phyloP scores from a whole-genome alignment of 2,797 vertebrate species.

The Characodon lateralis region DNA sequence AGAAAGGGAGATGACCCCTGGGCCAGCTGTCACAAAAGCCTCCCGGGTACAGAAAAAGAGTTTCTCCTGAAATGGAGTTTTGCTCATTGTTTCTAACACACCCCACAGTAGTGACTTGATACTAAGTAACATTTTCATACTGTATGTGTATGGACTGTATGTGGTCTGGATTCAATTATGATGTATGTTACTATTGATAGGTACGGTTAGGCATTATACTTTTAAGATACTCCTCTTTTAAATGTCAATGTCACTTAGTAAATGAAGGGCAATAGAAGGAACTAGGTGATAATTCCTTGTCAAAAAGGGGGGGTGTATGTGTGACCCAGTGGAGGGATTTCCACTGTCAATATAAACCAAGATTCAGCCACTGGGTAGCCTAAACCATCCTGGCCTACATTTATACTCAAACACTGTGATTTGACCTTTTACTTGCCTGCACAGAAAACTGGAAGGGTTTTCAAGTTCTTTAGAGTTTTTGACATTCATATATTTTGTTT shows the following conservation, averaged over 20 bases:
- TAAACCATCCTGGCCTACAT: slow-evolving; percentile 23
- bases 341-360: slow-evolving; percentile 14
- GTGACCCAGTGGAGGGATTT: background rate
- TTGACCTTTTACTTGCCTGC: slow-evolving; percentile 19
- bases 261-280: slow-evolving; percentile 74
- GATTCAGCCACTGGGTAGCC: slow-evolving; percentile 10
- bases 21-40: slow-evolving; percentile 74
- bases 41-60: slow-evolving; percentile 27
- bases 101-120: slow-evolving; percentile 38
- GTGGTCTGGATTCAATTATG: slow-evolving; percentile 28
- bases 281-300: slow-evolving; percentile 34
- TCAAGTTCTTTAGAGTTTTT: slow-evolving; percentile 5
- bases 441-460: background rate
- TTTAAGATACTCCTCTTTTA: slow-evolving; percentile 70
- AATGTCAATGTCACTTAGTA: slow-evolving; percentile 76
- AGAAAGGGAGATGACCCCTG: slow-evolving; percentile 73
- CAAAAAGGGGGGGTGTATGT: slow-evolving; percentile 35
- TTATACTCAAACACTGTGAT: slow-evolving; percentile 8
- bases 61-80: slow-evolving; percentile 52
- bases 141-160: slow-evolving; percentile 34
- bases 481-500: background rate
- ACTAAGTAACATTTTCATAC: slow-evolving; percentile 66
- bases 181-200: slow-evolving; percentile 60
- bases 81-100: slow-evolving; percentile 45
- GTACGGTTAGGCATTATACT: slow-evolving; percentile 73